phyloP scores from a whole-genome alignment of 2,888 invertebrate genomes.

The Agrochola macilenta region DNA sequence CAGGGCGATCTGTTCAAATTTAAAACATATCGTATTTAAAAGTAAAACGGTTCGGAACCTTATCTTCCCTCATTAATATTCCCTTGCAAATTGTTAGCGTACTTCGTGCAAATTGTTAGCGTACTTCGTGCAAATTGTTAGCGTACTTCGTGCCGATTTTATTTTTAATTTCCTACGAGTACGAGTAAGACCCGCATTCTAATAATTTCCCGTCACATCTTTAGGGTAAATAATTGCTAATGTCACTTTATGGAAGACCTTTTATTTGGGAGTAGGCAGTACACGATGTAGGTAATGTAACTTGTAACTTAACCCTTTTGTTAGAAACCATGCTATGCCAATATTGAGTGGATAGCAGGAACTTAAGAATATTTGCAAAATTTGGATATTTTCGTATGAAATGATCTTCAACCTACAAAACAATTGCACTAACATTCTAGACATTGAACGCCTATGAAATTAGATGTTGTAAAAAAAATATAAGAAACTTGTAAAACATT shows the following conservation, averaged over 20 bases:
- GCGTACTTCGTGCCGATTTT: constrained; percentile 72
- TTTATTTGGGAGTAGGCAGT: background rate
- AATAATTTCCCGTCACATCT: constrained; percentile 42
- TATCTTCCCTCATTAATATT: constrained; percentile 86
- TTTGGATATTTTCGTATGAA: background rate
- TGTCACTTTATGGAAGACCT: background rate
- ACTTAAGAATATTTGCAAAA: background rate
- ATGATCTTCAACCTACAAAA: background rate
- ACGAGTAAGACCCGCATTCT: constrained; percentile 32
- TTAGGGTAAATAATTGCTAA: constrained; percentile 25
- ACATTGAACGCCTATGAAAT: too few relatives aligned
- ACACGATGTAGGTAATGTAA: background rate
- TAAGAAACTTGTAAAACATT: background rate
- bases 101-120: constrained; percentile 75
- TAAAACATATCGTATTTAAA: constrained; percentile 89
- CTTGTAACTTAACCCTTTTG: background rate
- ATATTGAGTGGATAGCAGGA: background rate
- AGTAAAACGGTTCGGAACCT: constrained; percentile 86
- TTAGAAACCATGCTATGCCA: background rate
- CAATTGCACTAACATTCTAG: background rate
- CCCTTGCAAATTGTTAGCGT: constrained; percentile 80
- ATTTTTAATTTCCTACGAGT: constrained; percentile 66
- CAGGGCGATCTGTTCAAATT: constrained; percentile 89
- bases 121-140: constrained; percentile 76
- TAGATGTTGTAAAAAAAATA: too few relatives aligned